Evolutionary conservation across 2,113 vertebrate genomes (phyloP).

Genomic region (Ondatra zibethicus): DNA sequence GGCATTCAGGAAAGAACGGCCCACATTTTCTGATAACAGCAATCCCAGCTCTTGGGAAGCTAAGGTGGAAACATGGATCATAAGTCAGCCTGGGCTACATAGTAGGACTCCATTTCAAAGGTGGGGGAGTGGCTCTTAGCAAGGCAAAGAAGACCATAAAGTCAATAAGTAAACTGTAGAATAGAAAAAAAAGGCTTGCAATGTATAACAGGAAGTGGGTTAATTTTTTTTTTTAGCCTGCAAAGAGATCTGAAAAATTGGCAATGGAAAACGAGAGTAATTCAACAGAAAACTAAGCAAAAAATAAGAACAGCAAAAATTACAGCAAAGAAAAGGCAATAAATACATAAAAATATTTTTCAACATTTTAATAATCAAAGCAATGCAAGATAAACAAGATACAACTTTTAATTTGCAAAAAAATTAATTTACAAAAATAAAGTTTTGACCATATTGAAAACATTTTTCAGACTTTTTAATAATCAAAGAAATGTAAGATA

Average conservation of each 20-base stretch:
- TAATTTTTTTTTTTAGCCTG: constrained; percentile 7
- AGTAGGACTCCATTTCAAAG: background rate
- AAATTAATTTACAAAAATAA: constrained; percentile 14
- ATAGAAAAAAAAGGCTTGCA: background rate
- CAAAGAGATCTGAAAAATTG: constrained; percentile 21
- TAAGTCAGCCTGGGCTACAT: background rate
- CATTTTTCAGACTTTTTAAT: background rate
- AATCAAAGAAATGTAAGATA: constrained; percentile 19
- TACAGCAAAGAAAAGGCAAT: background rate
- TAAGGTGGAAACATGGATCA: background rate
- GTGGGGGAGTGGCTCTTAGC: background rate
- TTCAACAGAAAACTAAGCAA: background rate
- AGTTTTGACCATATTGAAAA: constrained; percentile 20
- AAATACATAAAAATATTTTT: background rate
- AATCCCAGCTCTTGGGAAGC: background rate
- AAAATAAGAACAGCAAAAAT: background rate
- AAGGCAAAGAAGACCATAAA: background rate
- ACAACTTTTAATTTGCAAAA: background rate
- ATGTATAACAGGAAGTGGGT: background rate
- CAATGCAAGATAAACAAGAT: constrained; percentile 6
- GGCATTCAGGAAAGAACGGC: background rate
- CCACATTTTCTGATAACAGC: background rate
- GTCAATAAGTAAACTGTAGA: background rate
- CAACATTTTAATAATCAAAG: constrained; percentile 10
- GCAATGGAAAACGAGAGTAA: background rate